Base-by-base conservation (phyloP, 1,140 invertebrate genomes). In the Belonocnema kinseyi region DNA sequence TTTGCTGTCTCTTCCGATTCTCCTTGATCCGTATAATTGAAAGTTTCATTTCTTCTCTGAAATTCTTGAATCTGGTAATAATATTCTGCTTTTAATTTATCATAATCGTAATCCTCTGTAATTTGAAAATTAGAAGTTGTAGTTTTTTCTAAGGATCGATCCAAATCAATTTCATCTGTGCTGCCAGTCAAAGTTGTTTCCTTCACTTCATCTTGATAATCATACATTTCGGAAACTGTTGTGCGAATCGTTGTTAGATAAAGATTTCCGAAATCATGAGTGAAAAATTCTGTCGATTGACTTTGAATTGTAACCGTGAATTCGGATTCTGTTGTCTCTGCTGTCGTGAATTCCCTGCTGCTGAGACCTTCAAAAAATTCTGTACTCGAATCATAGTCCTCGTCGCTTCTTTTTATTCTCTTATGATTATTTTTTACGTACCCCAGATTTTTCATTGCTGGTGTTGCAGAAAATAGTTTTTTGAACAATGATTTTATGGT, bases 71-170 rank as follows among this genome's bases (percentile, higher is more conserved):
- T 56, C 73, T 87, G 79, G 16, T 85, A 77, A 51, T 87, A 75
- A n/a, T 90, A 90, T 75, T 90, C 88, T 16, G 71, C 79, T 73
- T 85, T 85, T 19, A 90, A 85, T 51, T 78, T 82, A 7, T 87
- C 79, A 52, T 86, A 87, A 72, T 89, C 81, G 54, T 89, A 89
- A 70, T 85, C 82, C 19, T 79, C 70, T 10, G 53, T 50, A 51
- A 77, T 70, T 58, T 80, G 56, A 12, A 17, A 50, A 73, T 73
- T 33, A 21, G 70, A 17, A 14, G n/a, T 3, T 1, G 61, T 61
- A 19, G 10, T 74, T 54, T 46, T 58, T 74, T 46, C n/a, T 11
- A 16, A 71, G 40, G 16, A 71, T 73, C 8, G 33, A 66, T 76
- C 12, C 17, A 40, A 70, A 19, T 0, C 19, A 52, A 73, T 17